Conservation (phyloP, 35 echinoderm and acorn worm genomes). For the Hemicentrotus pulcherrimus region DNA sequence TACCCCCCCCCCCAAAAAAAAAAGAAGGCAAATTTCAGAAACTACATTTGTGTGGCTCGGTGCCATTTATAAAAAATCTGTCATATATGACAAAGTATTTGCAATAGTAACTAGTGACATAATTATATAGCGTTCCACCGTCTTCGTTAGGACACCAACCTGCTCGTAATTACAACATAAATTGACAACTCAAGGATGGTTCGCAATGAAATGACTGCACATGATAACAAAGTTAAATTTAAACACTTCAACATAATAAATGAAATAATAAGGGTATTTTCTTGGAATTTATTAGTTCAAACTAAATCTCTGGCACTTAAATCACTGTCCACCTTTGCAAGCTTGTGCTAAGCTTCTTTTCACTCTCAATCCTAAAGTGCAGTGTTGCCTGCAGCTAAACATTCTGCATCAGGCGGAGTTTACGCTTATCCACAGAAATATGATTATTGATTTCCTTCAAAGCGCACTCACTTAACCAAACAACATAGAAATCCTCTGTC, state of each 20-base stretch:
- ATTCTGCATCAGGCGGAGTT: not conserved
- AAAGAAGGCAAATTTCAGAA: no score
- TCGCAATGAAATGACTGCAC: not conserved
- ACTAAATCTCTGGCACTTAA: not conserved
- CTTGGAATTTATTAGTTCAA: not conserved
- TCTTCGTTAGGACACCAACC: no score
- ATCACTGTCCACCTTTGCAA: not conserved
- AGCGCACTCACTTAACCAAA: not conserved
- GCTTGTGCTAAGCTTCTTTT: not conserved
- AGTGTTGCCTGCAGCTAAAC: not conserved
- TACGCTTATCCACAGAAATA: not conserved
- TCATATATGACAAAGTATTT: no score
- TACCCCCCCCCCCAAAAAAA: no score
- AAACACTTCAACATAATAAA: not conserved
- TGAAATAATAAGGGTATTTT: not conserved
- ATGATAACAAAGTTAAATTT: not conserved
- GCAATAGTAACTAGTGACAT: no score
- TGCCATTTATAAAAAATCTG: no score
- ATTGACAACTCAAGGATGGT: not conserved
- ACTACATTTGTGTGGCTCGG: no score
- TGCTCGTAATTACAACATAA: no score
- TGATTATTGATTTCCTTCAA: conserved; percentile 3
- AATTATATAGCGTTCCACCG: no score
- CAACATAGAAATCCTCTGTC: not conserved
- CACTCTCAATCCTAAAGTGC: not conserved